Conservation (phyloP, 2,888 invertebrate genomes). For the Tiliacea citrago region DNA sequence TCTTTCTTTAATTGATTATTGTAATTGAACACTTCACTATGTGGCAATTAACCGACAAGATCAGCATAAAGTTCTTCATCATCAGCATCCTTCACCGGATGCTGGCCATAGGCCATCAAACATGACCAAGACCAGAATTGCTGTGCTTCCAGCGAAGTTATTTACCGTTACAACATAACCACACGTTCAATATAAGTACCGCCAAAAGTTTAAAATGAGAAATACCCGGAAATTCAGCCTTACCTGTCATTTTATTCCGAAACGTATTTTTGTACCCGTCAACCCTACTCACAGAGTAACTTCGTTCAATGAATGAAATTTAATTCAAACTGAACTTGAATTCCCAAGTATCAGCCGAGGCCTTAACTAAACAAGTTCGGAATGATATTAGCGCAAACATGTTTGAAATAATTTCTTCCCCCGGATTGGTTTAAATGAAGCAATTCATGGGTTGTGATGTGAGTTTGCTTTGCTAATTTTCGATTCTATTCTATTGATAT, state of each 20-base stretch:
- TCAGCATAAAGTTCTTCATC: not conserved
- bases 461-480: slow-evolving; percentile 11
- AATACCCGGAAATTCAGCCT: not conserved
- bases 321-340: slow-evolving; percentile 52
- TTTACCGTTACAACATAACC: not conserved
- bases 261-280: slow-evolving; percentile 34
- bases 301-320: slow-evolving; percentile 55
- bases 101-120: not conserved
- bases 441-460: slow-evolving; percentile 27
- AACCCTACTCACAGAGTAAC: slow-evolving; percentile 41
- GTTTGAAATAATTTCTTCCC: slow-evolving; percentile 51
- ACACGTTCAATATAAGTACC: not conserved
- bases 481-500: not conserved
- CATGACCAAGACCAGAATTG: not conserved
- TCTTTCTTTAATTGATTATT: not conserved
- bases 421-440: slow-evolving; percentile 42
- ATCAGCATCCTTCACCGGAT: not conserved
- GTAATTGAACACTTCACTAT: not conserved
- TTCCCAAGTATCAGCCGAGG: slow-evolving; percentile 35
- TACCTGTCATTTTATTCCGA: slow-evolving; percentile 1
- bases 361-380: slow-evolving; percentile 39
- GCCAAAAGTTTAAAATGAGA: slow-evolving; percentile 20
- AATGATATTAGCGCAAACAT: slow-evolving; percentile 50
- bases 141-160: not conserved
- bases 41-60: not conserved